Conservation (phyloP, 2,797 vertebrate species). For the Pangasius macronema region DNA sequence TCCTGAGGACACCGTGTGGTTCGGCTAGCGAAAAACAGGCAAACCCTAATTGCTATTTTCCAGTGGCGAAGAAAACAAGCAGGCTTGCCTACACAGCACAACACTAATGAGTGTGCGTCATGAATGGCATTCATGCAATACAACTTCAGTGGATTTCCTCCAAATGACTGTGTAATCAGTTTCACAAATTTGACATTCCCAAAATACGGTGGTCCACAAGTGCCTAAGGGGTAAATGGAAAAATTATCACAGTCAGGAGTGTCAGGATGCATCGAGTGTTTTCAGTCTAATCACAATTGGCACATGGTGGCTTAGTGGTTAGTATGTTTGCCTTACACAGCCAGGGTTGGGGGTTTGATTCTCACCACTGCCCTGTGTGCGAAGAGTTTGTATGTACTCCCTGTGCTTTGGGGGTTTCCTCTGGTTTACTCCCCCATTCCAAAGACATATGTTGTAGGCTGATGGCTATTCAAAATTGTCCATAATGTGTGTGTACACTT, state of each 20-base stretch:
- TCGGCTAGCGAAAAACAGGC: slow-evolving; percentile 22
- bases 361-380: too few species aligned
- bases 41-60: slow-evolving; percentile 13
- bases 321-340: too few species aligned
- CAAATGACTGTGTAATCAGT: neutral
- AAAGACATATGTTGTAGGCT: too few species aligned
- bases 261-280: neutral
- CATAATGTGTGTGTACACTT: too few species aligned
- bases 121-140: neutral
- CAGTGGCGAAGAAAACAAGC: neutral
- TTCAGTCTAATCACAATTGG: neutral
- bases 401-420: too few species aligned
- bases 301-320: too few species aligned
- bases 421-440: too few species aligned
- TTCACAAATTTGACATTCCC: slow-evolving; percentile 1
- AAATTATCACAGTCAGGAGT: neutral
- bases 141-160: neutral
- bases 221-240: neutral
- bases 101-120: neutral
- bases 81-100: neutral
- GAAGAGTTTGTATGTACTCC: too few species aligned
- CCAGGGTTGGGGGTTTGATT: too few species aligned
- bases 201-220: neutral
- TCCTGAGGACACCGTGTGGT: slow-evolving; percentile 47
- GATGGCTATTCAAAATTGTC: too few species aligned